Evolutionary conservation across 2,797 vertebrate species (phyloP).

Genomic region (Dendrocincla tyrannina): DNA sequence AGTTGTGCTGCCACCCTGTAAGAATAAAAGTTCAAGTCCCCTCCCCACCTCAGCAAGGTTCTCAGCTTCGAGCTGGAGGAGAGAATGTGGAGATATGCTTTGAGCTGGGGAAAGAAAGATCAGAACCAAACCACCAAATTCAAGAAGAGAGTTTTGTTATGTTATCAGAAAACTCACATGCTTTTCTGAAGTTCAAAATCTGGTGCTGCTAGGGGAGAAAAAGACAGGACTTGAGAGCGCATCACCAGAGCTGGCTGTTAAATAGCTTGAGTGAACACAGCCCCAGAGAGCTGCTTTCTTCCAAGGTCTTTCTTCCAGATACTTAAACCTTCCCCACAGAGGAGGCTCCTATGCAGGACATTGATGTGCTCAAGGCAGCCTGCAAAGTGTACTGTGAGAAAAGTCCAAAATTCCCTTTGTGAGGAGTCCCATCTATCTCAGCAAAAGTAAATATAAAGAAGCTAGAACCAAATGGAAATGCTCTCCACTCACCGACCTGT

Average conservation of each 20-base stretch:
- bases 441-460: background rate
- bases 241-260: background rate
- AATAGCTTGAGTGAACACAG: background rate
- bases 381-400: background rate
- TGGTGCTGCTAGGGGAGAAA: background rate
- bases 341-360: fast-evolving
- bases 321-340: background rate
- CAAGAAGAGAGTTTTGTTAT: background rate
- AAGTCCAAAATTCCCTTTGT: background rate
- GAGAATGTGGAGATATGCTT: background rate
- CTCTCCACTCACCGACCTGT: background rate
- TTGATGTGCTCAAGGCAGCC: background rate
- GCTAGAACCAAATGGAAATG: background rate
- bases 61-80: background rate
- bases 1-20: background rate
- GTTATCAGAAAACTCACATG: fast-evolving
- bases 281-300: background rate
- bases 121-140: background rate
- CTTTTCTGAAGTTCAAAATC: background rate
- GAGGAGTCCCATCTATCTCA: background rate
- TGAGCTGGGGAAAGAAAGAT: background rate
- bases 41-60: background rate
- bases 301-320: background rate
- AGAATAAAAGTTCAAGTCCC: background rate
- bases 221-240: background rate